Conservation (phyloP, 2,888 invertebrate species). For the Biston betularia region DNA sequence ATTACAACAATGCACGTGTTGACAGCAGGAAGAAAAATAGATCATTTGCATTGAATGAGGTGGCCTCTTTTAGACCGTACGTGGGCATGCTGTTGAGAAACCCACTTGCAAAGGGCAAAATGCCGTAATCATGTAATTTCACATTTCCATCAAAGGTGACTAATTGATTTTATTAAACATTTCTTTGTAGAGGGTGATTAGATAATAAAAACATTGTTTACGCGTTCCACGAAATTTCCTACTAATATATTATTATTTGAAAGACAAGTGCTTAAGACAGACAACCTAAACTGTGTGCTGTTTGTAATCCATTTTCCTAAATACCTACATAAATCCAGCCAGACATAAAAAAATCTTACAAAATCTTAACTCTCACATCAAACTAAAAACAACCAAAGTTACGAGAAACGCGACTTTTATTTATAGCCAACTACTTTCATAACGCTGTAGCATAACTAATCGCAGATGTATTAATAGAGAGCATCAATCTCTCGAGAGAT, state of each 20-base stretch:
- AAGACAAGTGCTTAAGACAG: too few species aligned
- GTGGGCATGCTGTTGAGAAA: conserved; percentile 44
- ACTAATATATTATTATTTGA: too few species aligned
- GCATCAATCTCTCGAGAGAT: conserved; percentile 51
- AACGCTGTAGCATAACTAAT: conserved; percentile 29
- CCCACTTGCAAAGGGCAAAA: background rate
- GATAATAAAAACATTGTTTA: too few species aligned
- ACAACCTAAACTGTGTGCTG: too few species aligned
- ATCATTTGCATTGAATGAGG: conserved; percentile 71
- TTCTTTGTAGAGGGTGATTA: background rate
- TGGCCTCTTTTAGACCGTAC: conserved; percentile 40
- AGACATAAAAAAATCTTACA: background rate
- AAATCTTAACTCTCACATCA: background rate
- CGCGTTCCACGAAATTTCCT: too few species aligned
- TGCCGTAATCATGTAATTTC: background rate
- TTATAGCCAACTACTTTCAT: conserved; percentile 37
- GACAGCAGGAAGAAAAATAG: conserved; percentile 60
- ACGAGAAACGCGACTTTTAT: conserved; percentile 18
- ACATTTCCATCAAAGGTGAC: too few species aligned
- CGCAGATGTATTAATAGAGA: conserved; percentile 44
- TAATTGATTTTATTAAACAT: too few species aligned
- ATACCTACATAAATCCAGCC: background rate
- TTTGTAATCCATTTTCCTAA: background rate
- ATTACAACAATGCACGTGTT: conserved; percentile 56
- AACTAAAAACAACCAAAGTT: conserved; percentile 7